phyloP scores from a whole-genome alignment of 2,797 vertebrate species.

The Danio kyathit region DNA sequence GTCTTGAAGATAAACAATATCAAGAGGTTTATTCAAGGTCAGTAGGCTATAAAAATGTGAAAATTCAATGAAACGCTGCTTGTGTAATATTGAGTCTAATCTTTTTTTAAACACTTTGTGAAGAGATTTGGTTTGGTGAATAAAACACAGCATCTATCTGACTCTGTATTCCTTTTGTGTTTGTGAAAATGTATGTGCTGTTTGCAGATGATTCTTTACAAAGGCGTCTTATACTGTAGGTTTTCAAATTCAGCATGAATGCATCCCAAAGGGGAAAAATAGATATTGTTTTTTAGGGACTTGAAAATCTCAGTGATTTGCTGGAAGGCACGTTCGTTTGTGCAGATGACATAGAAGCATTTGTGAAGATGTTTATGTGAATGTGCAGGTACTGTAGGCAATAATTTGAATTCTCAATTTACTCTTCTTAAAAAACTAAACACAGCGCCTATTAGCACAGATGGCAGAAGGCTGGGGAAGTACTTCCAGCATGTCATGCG shows the following conservation, averaged over 20 bases:
- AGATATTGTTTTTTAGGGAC: constrained; percentile 14
- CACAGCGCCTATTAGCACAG: neutral
- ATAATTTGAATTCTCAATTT: neutral
- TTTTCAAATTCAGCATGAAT: constrained; percentile 17
- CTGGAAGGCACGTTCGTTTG: constrained; percentile 4
- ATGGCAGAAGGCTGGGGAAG: neutral
- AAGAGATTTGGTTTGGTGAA: neutral
- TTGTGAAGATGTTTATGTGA: neutral
- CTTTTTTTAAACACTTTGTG: neutral
- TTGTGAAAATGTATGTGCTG: neutral
- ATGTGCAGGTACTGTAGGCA: neutral
- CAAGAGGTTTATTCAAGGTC: neutral
- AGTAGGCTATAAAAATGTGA: neutral
- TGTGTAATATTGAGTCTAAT: neutral
- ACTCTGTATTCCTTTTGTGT: constrained; percentile 1
- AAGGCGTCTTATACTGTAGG: constrained; percentile 3
- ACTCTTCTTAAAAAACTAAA: neutral
- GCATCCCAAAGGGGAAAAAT: constrained; percentile 27
- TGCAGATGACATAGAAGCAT: constrained; percentile 2
- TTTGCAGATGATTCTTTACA: constrained; percentile 8
- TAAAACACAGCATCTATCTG: neutral
- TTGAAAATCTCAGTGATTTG: constrained; percentile 21
- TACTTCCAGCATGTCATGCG: neutral
- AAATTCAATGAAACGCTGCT: neutral
- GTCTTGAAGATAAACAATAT: neutral